Conservation (phyloP, 1,140 invertebrate species). For the Drosophila arawakana region DNA sequence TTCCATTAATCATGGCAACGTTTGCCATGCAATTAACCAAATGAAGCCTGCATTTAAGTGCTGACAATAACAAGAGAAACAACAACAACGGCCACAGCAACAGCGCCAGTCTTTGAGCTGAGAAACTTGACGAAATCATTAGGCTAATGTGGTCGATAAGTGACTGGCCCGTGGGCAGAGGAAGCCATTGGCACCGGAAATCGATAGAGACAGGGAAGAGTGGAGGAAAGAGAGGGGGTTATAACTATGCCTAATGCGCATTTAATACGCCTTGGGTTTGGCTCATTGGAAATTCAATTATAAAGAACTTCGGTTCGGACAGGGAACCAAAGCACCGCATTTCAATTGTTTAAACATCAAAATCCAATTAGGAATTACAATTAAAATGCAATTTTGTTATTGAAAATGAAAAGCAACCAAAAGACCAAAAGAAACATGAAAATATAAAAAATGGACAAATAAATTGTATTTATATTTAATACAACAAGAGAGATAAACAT, state of each 20-base stretch:
- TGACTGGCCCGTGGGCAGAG: constrained; percentile 58
- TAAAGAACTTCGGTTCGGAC: constrained; percentile 34
- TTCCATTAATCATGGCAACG: constrained; percentile 75
- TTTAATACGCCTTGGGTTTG: constrained; percentile 62
- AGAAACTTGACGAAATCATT: constrained; percentile 73
- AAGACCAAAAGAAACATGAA: constrained; percentile 7
- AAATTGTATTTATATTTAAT: constrained; percentile 17
- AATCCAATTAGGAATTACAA: constrained; percentile 66
- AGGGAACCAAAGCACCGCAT: constrained; percentile 13
- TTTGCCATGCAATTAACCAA: constrained; percentile 80
- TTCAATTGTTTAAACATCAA: constrained; percentile 52
- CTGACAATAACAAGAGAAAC: constrained; percentile 60
- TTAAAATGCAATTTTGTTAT: constrained; percentile 71
- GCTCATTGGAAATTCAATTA: constrained; percentile 65
- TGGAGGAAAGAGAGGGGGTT: background rate
- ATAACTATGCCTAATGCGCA: constrained; percentile 62
- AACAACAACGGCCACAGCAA: constrained; percentile 3
- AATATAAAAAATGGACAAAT: constrained; percentile 20
- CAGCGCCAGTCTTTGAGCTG: constrained; percentile 8
- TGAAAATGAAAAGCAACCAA: constrained; percentile 49
- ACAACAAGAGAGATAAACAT: constrained; percentile 12
- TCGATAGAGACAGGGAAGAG: background rate
- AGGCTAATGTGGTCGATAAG: constrained; percentile 79
- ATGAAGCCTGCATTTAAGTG: constrained; percentile 81
- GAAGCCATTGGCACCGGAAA: constrained; percentile 23